phyloP scores from a whole-genome alignment of 2,797 vertebrate genomes.

The Rhadinocentrus ornatus region DNA sequence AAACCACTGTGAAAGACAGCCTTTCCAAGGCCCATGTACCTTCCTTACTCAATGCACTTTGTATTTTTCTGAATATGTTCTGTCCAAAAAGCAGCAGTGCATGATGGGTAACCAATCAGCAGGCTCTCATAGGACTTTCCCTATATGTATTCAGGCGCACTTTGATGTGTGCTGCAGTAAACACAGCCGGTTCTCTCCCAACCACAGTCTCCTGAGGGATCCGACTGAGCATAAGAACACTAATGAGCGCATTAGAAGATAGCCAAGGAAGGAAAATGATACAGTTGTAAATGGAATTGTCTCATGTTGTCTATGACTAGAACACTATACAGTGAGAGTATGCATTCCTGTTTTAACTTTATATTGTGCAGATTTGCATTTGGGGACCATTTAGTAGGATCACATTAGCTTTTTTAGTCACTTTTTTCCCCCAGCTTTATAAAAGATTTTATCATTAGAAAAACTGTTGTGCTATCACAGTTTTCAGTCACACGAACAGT shows the following conservation, averaged over 20 bases:
- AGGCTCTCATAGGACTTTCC: constrained; percentile 65
- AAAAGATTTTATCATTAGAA: constrained; percentile 10
- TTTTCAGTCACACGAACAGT: constrained; percentile 20
- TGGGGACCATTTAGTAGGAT: not conserved
- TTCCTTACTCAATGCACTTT: constrained; percentile 26
- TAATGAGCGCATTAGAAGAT: constrained; percentile 86
- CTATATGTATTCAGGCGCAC: constrained; percentile 67
- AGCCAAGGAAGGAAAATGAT: constrained; percentile 79
- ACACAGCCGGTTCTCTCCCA: constrained; percentile 75
- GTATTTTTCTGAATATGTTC: constrained; percentile 53
- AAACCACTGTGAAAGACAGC: constrained; percentile 37
- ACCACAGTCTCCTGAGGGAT: constrained; percentile 75
- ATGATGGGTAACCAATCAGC: constrained; percentile 78
- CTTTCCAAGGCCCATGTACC: constrained; percentile 14
- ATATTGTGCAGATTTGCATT: constrained; percentile 2
- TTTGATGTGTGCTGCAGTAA: constrained; percentile 84
- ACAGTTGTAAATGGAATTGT: constrained; percentile 81
- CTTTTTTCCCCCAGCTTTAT: constrained; percentile 5
- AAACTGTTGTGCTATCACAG: constrained; percentile 1
- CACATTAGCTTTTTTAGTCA: not conserved
- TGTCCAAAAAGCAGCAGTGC: constrained; percentile 70
- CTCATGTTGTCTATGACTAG: constrained; percentile 59
- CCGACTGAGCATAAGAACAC: constrained; percentile 77
- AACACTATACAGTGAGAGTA: constrained; percentile 27
- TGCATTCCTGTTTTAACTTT: constrained; percentile 6